A percentile compares a stretch with the other conserved stretches of the same genome.
Conservation (phyloP, 2,797 vertebrate species). For the Enteromius mattozi region DNA sequence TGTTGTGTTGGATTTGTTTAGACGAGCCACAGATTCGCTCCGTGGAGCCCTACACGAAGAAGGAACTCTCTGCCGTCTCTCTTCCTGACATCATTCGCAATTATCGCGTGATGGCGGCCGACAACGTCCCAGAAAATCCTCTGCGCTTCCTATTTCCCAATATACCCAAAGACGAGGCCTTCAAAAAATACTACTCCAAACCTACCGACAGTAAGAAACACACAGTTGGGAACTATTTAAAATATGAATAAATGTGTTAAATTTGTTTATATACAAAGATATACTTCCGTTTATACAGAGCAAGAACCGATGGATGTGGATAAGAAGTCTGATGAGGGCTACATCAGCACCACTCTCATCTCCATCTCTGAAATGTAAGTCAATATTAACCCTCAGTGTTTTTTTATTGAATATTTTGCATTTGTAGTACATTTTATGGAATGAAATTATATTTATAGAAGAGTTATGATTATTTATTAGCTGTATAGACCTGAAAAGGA, state of each 20-base stretch:
- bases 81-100: constrained; percentile 96
- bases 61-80: constrained; percentile 90
- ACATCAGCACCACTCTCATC: constrained; percentile 96
- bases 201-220: constrained; percentile 85
- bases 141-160: constrained; percentile 90
- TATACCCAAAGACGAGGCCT: constrained; percentile 91
- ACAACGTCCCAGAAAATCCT: constrained; percentile 96
- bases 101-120: constrained; percentile 96
- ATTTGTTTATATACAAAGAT: background rate
- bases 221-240: background rate
- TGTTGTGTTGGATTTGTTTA: constrained; percentile 56
- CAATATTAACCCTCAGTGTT: background rate
- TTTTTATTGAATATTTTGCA: background rate
- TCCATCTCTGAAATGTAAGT: constrained; percentile 98
- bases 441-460: background rate
- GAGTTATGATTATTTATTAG: background rate
- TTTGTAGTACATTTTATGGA: background rate
- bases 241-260: background rate
- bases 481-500: background rate
- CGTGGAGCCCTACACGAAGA: constrained; percentile 96
- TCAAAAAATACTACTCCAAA: constrained; percentile 94
- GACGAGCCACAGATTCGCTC: constrained; percentile 88
- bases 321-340: constrained; percentile 74
- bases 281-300: constrained; percentile 70
- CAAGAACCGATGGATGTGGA: constrained; percentile 92